Conservation (phyloP, 2,888 invertebrate species). For the Drosophila kambysellisi region DNA sequence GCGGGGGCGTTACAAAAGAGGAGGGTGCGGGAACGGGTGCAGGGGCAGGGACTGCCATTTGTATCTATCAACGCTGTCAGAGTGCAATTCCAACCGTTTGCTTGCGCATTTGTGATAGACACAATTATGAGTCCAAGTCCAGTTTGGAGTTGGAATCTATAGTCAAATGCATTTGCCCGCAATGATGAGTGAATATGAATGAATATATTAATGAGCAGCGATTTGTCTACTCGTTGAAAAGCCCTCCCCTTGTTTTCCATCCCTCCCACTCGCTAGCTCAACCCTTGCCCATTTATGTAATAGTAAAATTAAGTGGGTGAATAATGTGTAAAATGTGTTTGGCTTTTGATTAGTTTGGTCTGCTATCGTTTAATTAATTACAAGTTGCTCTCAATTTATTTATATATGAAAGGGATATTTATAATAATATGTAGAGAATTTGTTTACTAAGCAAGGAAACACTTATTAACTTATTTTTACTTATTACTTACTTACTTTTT, state of each 20-base stretch:
- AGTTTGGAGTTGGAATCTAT: constrained; percentile 25
- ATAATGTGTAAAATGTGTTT: constrained; percentile 70
- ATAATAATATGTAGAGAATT: neutral
- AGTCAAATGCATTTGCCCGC: constrained; percentile 61
- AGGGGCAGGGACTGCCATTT: constrained; percentile 54
- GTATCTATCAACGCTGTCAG: constrained; percentile 75
- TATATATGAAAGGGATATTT: constrained; percentile 9
- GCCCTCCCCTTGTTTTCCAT: neutral
- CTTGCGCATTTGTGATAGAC: constrained; percentile 43
- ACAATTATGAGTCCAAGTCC: constrained; percentile 57
- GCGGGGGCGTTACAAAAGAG: constrained; percentile 61
- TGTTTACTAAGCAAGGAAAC: neutral
- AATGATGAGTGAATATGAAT: constrained; percentile 81
- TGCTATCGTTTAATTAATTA: constrained; percentile 70
- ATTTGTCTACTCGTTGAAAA: constrained; percentile 73
- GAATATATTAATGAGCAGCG: constrained; percentile 83
- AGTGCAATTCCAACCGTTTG: constrained; percentile 72
- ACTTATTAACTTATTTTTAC: neutral
- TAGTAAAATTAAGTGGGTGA: constrained; percentile 62
- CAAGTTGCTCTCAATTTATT: constrained; percentile 43
- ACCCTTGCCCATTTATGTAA: constrained; percentile 68
- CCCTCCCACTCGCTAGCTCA: neutral
- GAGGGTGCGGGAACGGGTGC: constrained; percentile 1
- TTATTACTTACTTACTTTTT: neutral
- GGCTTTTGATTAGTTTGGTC: constrained; percentile 17